Percentiles rank a stretch among this genome's conserved stretches.
These are phyloP conservation scores for Eucera pruinosa DNA, from an alignment of 2,888 invertebrate genomes.

Conservation along the genomic window DNA sequence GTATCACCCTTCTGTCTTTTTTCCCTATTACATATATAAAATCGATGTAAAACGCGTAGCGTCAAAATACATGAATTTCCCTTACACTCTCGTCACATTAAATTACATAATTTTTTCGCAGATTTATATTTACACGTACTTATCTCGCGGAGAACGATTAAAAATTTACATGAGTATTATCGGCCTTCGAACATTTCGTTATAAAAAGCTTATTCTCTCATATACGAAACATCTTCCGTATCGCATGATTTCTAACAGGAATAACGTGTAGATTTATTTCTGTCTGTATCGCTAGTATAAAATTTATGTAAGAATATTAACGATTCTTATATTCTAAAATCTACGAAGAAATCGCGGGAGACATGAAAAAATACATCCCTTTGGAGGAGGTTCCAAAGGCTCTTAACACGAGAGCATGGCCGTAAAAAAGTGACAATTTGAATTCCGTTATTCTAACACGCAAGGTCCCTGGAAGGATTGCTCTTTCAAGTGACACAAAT, in stretches of 20 bases:
- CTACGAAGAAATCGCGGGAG: slow-evolving; percentile 43
- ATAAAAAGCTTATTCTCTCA: not conserved
- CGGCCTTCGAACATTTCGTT: not conserved
- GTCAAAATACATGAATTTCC: slow-evolving; percentile 29
- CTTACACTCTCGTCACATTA: not conserved
- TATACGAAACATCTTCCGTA: not conserved
- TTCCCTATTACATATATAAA: slow-evolving; percentile 25
- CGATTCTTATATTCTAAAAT: slow-evolving; percentile 22
- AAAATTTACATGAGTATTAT: not conserved
- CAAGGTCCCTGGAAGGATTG: slow-evolving; percentile 89
- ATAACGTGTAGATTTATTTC: not conserved
- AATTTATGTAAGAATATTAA: slow-evolving; percentile 17
- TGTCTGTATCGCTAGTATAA: slow-evolving; percentile 1
- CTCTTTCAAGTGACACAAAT: slow-evolving; percentile 88
- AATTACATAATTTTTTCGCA: slow-evolving; percentile 9
- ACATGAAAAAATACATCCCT: slow-evolving; percentile 9
- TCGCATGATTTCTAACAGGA: not conserved
- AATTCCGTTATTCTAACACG: slow-evolving; percentile 62
- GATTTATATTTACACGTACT: slow-evolving; percentile 11
- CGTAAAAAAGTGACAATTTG: not conserved
- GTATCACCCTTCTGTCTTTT: slow-evolving; percentile 1
- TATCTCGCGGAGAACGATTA: not conserved
- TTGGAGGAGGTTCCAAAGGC: no score
- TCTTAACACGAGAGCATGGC: no score
- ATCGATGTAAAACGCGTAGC: slow-evolving; percentile 25